phyloP scores from a whole-genome alignment of 2,113 vertebrate species.

The Poicephalus gulielmi region DNA sequence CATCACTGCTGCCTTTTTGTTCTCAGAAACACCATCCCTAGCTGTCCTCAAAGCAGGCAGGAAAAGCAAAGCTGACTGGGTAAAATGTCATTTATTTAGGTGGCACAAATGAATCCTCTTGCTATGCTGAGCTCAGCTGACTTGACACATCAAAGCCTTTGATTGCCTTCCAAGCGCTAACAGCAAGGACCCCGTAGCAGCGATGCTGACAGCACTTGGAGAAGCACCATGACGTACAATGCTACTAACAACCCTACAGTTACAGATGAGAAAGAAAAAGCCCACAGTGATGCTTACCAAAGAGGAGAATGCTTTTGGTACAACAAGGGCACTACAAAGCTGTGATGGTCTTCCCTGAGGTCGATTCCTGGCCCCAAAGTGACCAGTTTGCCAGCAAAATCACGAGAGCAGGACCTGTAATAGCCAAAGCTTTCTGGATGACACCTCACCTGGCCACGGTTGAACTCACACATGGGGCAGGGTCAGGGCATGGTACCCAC shows the following conservation, averaged over 20 bases:
- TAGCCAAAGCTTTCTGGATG: neutral
- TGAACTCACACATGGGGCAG: neutral
- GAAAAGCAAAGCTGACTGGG: neutral
- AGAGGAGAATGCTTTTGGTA: neutral
- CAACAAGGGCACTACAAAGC: accelerated
- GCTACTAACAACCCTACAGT: neutral
- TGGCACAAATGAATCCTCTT: neutral
- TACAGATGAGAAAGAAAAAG: neutral
- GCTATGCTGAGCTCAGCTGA: slow-evolving; percentile 22
- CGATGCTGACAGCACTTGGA: neutral
- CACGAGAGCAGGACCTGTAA: neutral
- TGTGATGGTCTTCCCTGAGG: neutral
- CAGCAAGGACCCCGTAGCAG: neutral
- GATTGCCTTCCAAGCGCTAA: neutral
- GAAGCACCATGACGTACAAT: accelerated
- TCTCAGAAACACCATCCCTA: neutral
- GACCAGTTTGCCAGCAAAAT: neutral
- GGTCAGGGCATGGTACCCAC: accelerated
- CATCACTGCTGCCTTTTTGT: slow-evolving; percentile 2
- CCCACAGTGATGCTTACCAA: neutral
- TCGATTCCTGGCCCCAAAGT: neutral
- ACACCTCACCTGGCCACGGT: neutral
- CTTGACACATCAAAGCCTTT: slow-evolving; percentile 33
- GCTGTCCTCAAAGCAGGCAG: neutral
- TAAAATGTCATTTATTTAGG: neutral